Percentiles rank a stretch among this genome's conserved stretches.
Conservation (phyloP, 1,140 invertebrate species). For the Ruditapes philippinarum region DNA sequence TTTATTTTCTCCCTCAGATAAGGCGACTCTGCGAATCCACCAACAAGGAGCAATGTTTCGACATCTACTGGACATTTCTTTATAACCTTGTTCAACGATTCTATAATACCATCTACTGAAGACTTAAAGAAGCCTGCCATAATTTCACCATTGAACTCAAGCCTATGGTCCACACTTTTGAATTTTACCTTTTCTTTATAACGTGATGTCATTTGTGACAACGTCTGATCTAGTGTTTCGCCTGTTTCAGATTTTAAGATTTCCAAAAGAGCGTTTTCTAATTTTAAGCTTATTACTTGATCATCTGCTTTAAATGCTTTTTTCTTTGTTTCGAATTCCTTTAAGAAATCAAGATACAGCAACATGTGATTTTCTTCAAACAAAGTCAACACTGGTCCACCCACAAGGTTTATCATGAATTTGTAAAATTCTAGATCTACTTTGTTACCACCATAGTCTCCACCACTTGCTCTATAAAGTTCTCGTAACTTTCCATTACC, state of each 20-base stretch:
- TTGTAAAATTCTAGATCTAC: background rate
- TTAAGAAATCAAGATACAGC: background rate
- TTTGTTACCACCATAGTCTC: background rate
- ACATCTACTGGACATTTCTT: background rate
- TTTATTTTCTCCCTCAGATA: background rate
- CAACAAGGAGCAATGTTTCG: background rate
- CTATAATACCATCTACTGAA: background rate
- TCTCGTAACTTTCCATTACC: background rate
- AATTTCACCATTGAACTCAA: background rate
- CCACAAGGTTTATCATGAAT: background rate
- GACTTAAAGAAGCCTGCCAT: conserved; percentile 3
- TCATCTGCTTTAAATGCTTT: background rate
- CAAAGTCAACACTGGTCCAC: background rate
- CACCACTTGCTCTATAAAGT: background rate
- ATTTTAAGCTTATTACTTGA: background rate
- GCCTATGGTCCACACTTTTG: background rate
- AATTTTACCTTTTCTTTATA: background rate
- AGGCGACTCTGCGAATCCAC: background rate
- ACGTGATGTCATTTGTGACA: background rate
- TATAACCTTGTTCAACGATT: background rate
- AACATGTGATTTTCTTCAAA: background rate
- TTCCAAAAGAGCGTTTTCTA: background rate
- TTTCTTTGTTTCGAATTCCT: conserved; percentile 4
- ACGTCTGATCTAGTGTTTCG: background rate
- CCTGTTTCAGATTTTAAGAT: background rate